Base-by-base conservation (phyloP, 1,140 invertebrate genomes). In the Drosophila kepulauana region DNA sequence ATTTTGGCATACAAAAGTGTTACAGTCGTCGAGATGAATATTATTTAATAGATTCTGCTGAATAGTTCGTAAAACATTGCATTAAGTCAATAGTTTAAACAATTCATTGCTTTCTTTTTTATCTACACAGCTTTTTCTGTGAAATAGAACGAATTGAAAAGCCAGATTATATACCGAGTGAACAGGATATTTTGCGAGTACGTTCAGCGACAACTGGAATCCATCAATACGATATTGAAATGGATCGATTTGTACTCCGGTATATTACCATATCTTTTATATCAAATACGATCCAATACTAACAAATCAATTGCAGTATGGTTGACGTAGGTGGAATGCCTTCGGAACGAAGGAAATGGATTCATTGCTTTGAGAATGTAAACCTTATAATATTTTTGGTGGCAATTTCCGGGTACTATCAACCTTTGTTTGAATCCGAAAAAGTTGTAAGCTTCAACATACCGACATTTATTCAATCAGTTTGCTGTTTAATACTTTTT, bases 11-110 rank as follows among this genome's bases (percentile, higher is more conserved):
- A 85, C 98, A 99, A 94, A 98, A 99, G 94, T 99, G 99, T 94
- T 99, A 99, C 93, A 99, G 99, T 93, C 95, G 99, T 87, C 95
- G 99, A 94, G 96, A 99, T 94, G 99, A 99, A 94, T 99, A 99
- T 94, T 99, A 99, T 93, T 95, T 99, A 71, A 99, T 98, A 91
- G 99, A 99, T 94, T 99, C 98, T 84, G 98, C 99, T 92, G 99
- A 99, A 98, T 99, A 99, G 98, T 99, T 95, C 97, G 33, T 41
- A 38, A 2, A 16, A 33, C 3, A 20, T 7, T 13, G 41, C 0
- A 43, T 48, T 48, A 20, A 8, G 4, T 15, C 46, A 48, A 20
- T 1, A 8, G 35, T 8, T 38, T 7, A 38, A 8, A 38, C 35
- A 38, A 38, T 38, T 8, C 1, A 16, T 48, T 10, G 15, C 38